Base-by-base conservation (phyloP, 2,113 vertebrate genomes). In the Lipophrys pholis region DNA sequence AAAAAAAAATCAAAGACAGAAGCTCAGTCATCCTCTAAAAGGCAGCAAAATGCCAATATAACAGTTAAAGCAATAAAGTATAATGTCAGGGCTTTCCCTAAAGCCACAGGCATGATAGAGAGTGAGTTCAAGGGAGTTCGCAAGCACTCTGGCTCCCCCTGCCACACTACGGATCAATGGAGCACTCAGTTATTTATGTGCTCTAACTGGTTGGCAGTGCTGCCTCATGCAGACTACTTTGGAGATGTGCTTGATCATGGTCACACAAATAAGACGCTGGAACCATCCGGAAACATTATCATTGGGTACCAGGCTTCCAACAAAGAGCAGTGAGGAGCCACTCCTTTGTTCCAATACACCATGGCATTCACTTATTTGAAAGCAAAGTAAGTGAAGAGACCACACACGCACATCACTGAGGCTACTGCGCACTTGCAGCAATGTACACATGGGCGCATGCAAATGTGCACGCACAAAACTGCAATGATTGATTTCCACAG, bases 11-110 rank as follows among this genome's bases (percentile, higher is more conserved):
- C 72, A 87, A 86, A 86, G 71, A 61, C 73, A 78, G 81, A 82
- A 69, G 75, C 85, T 82, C 84, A 70, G 84, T 82, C 87, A 89
- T 86, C 72, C 82, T 85, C 76, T 90, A 86, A 88, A 90, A 89
- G 81, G 86, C 78, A 90, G 85, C 59, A 74, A 90, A 86, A 90
- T 86, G 86, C 79, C 91, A 90, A 92, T 88, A 90, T 80, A 82
- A 90, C 82, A 54, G 58, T 90, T 77, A 79, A 77, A 86, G 83
- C 81, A 86, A 80, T 90, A 86, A 90, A 90, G 68, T 82, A 86
- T 90, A 85, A 89, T 83, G 83, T 90, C 86, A 90, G 85, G 84
- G 84, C 85, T 88, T 89, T 83, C 82, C 84, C 82, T 86, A 74
- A 87, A 86, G 81, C 80, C 75, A 69, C 63, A 74, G 72, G 77